Percentiles rank a stretch among this genome's conserved stretches.
Evolutionary conservation across 2,113 vertebrate species (phyloP).

Genomic region (Maylandia zebra): DNA sequence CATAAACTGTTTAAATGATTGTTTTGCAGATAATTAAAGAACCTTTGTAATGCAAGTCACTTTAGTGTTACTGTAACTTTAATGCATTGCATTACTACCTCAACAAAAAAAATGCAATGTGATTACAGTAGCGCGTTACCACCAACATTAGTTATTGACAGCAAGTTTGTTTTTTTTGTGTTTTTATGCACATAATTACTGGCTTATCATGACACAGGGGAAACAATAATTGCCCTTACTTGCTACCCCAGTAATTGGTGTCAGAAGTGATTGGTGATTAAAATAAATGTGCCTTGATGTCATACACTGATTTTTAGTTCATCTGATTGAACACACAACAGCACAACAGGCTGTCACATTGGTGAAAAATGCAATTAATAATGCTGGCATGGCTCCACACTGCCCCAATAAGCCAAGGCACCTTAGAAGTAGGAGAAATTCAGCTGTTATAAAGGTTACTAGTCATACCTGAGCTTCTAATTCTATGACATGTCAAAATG

Average conservation of each 20-base stretch:
- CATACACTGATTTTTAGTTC: neutral
- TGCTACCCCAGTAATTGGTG: neutral
- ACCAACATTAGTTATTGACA: neutral
- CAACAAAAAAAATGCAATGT: neutral
- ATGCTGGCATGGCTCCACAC: neutral
- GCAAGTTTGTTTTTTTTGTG: accelerated
- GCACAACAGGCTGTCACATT: neutral
- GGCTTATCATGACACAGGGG: neutral
- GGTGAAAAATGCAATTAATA: neutral
- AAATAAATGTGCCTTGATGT: neutral
- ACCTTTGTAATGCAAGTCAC: neutral
- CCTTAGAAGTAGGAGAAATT: neutral
- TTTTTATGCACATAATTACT: neutral
- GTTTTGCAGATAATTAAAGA: neutral
- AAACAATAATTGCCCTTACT: neutral
- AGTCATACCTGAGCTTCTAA: neutral
- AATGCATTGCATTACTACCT: neutral
- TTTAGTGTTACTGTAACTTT: neutral
- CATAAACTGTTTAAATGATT: neutral
- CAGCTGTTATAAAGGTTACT: neutral
- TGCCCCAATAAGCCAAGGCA: neutral
- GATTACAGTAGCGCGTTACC: accelerated
- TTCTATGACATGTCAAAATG: neutral
- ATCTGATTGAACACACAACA: neutral
- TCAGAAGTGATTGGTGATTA: neutral